These are phyloP conservation scores for Hetaerina americana DNA, from an alignment of 1,140 invertebrate genomes.

Conservation along the genomic window DNA sequence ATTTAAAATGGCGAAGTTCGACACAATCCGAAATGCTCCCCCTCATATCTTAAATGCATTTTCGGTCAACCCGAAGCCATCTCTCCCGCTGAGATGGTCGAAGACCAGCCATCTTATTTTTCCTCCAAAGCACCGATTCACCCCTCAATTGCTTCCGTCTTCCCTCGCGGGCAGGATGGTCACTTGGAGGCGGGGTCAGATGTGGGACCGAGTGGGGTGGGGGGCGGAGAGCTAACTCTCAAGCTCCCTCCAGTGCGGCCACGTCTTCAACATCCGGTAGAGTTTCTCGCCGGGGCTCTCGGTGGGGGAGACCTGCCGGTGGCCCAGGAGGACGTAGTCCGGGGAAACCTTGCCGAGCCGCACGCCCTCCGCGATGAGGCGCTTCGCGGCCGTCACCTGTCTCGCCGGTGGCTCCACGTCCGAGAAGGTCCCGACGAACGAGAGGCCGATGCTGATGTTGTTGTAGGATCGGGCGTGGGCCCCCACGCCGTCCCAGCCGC, in stretches of 20 bases:
- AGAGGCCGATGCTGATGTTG: slow-evolving; percentile 22
- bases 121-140: no score
- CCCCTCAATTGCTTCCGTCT: no score
- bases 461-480: slow-evolving; percentile 27
- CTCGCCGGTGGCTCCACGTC: slow-evolving; percentile 1
- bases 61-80: no score
- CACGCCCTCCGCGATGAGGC: slow-evolving; percentile 16
- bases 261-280: slow-evolving; percentile 36
- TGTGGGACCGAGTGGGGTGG: no score
- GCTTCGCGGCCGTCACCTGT: slow-evolving; percentile 14
- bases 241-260: slow-evolving; percentile 32
- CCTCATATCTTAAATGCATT: no score
- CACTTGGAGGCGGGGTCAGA: no score
- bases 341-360: slow-evolving; percentile 2
- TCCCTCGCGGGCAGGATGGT: no score
- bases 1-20: no score
- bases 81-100: no score
- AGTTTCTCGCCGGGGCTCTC: slow-evolving; percentile 26
- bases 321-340: slow-evolving; percentile 13
- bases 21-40: no score
- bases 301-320: slow-evolving; percentile 23
- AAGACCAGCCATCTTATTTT: no score
- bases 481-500: slow-evolving; percentile 38
- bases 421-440: slow-evolving; percentile 22
- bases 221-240: background rate